Base-by-base conservation (phyloP, 2,888 invertebrate species). In the Julus scanicus region DNA sequence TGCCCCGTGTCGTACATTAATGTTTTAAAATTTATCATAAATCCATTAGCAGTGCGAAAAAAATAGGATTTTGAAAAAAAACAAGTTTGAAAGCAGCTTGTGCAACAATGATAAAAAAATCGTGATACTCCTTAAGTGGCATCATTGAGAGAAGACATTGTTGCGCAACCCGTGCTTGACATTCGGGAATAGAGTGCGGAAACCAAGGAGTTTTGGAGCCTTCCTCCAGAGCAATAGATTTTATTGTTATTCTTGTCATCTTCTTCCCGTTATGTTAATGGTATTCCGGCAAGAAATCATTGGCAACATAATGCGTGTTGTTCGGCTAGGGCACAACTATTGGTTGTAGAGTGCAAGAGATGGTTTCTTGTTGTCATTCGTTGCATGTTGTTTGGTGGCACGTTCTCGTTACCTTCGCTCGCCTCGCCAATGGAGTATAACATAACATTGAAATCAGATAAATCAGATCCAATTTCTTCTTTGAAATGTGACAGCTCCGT, bases 391-490 rank as follows among this genome's bases (percentile, higher is more conserved):
- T 63, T 63, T n/a, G 63, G 20, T 63, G 63, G 63, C 63, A 63
- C 63, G 63, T 63, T 20, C 63, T 63, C 53, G 53, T 53, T 53
- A 53, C 53, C 53, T 53, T 17, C 53, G 53, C 15, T 53, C 63
- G 63, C 63, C 63, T 20, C 20, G 63, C 63, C 63, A 20, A 9
- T 20, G 20, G 20, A 20, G 63, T 63, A 63, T 63, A 63, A 63
- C 63, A 8, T 20, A 63, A 63, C 63, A 63, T 63, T 63, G 63
- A 63, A 63, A 63, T 63, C 63, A 63, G 63, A 63, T 63, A 63
- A 63, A 63, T 63, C 63, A 63, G 63, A 63, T 63, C 63, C 63
- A 63, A 63, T 63, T 63, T 63, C 63, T 63, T 20, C 63, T 63
- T 20, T 20, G 63, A 63, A 63, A 63, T 63, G 63, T 63, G 63